Percentiles rank a stretch among this genome's conserved stretches.
Evolutionary conservation across 2,888 invertebrate species (phyloP).

Genomic region (Notodonta ziczac): DNA sequence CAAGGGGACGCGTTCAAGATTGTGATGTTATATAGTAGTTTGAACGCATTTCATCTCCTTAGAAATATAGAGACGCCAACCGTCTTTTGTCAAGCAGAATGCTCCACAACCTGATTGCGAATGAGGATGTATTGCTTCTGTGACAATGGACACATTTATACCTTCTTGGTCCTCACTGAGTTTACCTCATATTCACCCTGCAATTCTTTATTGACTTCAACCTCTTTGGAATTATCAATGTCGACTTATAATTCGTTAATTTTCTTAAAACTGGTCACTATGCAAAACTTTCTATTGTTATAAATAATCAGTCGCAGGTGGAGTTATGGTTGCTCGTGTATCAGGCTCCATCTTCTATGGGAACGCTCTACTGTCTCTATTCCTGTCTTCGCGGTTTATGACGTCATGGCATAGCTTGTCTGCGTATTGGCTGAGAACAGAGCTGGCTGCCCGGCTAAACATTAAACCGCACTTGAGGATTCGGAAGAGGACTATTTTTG

Average conservation of each 20-base stretch:
- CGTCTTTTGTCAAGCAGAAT: too few relatives aligned
- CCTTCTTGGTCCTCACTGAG: too few relatives aligned
- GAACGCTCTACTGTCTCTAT: constrained; percentile 77
- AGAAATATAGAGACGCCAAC: too few relatives aligned
- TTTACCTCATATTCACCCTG: too few relatives aligned
- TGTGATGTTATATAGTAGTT: too few relatives aligned
- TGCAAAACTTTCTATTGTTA: constrained; percentile 33
- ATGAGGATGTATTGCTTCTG: too few relatives aligned
- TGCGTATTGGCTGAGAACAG: constrained; percentile 52
- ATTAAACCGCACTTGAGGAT: constrained; percentile 54
- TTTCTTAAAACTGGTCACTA: constrained; percentile 79
- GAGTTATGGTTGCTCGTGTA: constrained; percentile 56
- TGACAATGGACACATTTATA: too few relatives aligned
- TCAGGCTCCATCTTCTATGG: constrained; percentile 82
- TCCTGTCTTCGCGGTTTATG: constrained; percentile 77
- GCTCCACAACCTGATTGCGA: too few relatives aligned
- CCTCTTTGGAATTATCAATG: constrained; percentile 98
- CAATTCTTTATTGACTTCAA: constrained; percentile 94
- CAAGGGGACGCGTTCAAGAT: too few relatives aligned
- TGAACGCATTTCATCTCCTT: too few relatives aligned
- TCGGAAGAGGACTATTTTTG: constrained; percentile 44
- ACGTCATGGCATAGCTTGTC: constrained; percentile 59
- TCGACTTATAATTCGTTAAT: constrained; percentile 88
- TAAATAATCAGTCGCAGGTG: constrained; percentile 33
- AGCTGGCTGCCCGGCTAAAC: constrained; percentile 42